A percentile compares a stretch with the other conserved stretches of the same genome.
phyloP scores from a whole-genome alignment of 2,888 invertebrate species.

The Molorchus minor region DNA sequence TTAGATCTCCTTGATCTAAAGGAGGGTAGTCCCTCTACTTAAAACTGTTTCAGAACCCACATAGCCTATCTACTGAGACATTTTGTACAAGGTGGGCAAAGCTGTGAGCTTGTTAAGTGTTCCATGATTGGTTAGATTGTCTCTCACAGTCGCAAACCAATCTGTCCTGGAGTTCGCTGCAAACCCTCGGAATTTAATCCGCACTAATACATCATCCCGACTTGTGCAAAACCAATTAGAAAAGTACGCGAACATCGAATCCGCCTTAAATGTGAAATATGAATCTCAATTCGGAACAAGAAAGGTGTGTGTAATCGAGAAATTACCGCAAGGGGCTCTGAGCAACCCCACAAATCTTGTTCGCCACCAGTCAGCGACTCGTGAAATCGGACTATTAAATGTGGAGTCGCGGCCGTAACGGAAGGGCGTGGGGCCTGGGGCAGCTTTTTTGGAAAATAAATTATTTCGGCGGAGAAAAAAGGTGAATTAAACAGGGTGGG shows the following conservation, averaged over 20 bases:
- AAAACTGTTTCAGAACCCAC: too few relatives aligned
- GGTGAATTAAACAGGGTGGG: background rate
- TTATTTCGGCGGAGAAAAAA: background rate
- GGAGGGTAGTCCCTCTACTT: too few relatives aligned
- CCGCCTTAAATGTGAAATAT: constrained; percentile 49
- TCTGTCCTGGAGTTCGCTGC: too few relatives aligned
- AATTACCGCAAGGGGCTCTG: constrained; percentile 36
- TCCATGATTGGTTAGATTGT: too few relatives aligned
- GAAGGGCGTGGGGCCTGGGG: constrained; percentile 9
- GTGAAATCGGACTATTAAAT: constrained; percentile 52
- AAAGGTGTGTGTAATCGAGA: constrained; percentile 45
- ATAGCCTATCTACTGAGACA: too few relatives aligned
- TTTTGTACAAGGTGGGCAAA: too few relatives aligned
- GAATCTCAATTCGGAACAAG: constrained; percentile 48
- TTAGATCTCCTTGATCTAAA: too few relatives aligned
- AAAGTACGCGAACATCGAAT: constrained; percentile 47
- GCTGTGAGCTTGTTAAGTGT: too few relatives aligned
- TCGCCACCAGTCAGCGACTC: constrained; percentile 45
- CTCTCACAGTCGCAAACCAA: too few relatives aligned
- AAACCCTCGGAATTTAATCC: too few relatives aligned
- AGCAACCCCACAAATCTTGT: constrained; percentile 49
- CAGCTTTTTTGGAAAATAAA: constrained; percentile 3
- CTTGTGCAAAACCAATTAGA: constrained; percentile 49
- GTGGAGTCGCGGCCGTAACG: background rate
- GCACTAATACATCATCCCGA: background rate